Conservation (phyloP, 92 coral and sea anemone genomes). For the Chrysogorgia sp. region DNA sequence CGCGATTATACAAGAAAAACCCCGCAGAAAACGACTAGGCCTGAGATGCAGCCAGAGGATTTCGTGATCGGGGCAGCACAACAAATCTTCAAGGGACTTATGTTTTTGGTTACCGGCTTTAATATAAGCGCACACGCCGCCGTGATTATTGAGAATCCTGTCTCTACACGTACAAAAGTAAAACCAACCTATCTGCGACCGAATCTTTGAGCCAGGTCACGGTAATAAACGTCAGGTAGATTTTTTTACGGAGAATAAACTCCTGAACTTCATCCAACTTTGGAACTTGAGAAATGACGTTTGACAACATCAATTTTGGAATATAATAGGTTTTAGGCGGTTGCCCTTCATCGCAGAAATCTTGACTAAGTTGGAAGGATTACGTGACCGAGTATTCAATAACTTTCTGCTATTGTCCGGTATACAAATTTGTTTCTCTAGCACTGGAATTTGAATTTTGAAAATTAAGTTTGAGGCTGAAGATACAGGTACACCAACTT, state of each 20-base stretch:
- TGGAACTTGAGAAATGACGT: slow-evolving; percentile 60
- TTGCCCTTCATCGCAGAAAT: not conserved
- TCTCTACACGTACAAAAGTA: too few species aligned
- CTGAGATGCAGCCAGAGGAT: slow-evolving; percentile 48
- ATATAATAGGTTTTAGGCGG: slow-evolving; percentile 2
- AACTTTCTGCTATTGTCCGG: too few species aligned
- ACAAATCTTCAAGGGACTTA: slow-evolving; percentile 35
- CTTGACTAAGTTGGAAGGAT: not conserved
- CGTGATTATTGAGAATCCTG: slow-evolving; percentile 21
- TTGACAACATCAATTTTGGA: slow-evolving; percentile 55
- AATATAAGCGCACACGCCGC: slow-evolving; percentile 46
- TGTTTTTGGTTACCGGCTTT: slow-evolving; percentile 21
- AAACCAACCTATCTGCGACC: slow-evolving; percentile 15
- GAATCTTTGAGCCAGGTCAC: slow-evolving; percentile 62
- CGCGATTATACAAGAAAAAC: slow-evolving; percentile 54
- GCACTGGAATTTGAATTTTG: too few species aligned
- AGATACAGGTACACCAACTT: too few species aligned
- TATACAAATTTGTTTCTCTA: too few species aligned
- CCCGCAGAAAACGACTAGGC: slow-evolving; percentile 47
- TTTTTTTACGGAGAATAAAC: slow-evolving; percentile 43
- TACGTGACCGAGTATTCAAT: too few species aligned
- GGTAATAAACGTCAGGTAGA: slow-evolving; percentile 41
- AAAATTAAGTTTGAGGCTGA: too few species aligned
- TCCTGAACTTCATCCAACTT: slow-evolving; percentile 60
- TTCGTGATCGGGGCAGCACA: slow-evolving; percentile 45